Percentiles rank a stretch among this genome's conserved stretches.
phyloP scores from a whole-genome alignment of 2,113 vertebrate species.

The Pantherophis guttatus region DNA sequence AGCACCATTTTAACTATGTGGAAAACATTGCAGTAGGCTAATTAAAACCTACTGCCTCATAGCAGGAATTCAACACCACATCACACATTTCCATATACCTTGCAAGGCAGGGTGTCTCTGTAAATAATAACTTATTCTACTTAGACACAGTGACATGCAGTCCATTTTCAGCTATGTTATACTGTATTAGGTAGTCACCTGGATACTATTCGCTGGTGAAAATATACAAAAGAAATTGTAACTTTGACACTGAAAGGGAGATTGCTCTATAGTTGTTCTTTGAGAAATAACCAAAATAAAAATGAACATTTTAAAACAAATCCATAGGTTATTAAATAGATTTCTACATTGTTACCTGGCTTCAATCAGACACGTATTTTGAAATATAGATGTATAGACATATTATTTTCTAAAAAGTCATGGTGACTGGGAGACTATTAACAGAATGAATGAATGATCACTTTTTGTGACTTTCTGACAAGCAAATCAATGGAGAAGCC shows the following conservation, averaged over 20 bases:
- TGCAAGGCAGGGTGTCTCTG: background rate
- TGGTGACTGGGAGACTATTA: background rate
- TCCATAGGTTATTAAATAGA: background rate
- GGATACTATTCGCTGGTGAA: background rate
- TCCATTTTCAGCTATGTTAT: background rate
- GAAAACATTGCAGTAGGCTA: background rate
- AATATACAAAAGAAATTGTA: background rate
- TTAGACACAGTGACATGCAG: background rate
- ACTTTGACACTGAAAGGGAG: background rate
- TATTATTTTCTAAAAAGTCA: background rate
- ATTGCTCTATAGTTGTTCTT: background rate
- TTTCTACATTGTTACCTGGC: background rate
- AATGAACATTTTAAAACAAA: background rate
- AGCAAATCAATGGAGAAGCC: background rate
- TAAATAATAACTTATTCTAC: background rate
- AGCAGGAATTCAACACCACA: background rate
- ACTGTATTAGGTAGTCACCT: background rate
- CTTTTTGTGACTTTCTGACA: background rate
- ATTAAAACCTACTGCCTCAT: background rate
- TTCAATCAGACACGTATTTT: background rate
- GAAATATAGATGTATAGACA: background rate
- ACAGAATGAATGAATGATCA: background rate
- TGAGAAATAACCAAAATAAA: background rate
- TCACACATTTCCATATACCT: slow-evolving; percentile 4
- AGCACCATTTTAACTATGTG: background rate